phyloP scores from a whole-genome alignment of 2,888 invertebrate genomes.

The Coelopa pilipes region DNA sequence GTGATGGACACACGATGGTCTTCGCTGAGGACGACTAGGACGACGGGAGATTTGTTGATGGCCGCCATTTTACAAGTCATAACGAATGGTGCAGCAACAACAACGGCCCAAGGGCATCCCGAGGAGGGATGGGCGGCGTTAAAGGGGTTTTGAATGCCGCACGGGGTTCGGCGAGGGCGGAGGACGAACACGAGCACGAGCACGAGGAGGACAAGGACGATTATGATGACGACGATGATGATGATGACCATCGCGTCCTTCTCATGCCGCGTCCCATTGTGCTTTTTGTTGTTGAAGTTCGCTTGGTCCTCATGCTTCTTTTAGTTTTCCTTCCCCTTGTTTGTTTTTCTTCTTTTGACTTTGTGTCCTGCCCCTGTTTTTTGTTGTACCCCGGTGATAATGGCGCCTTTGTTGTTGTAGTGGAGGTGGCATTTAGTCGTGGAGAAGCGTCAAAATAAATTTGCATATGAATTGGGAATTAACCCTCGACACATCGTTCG shows the following conservation, averaged over 20 bases:
- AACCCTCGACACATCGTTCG: constrained; percentile 55
- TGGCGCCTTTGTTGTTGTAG: constrained; percentile 31
- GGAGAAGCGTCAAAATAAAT: constrained; percentile 61
- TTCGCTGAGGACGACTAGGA: neutral
- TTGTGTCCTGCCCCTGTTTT: no score
- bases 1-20: no score
- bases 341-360: no score
- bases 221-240: no score
- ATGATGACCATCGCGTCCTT: no score
- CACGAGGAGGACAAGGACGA: no score
- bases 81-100: constrained; percentile 25
- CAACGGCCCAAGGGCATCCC: no score
- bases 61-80: constrained; percentile 26
- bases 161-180: neutral
- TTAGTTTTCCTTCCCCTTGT: no score
- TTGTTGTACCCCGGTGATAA: constrained; percentile 26
- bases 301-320: no score
- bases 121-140: no score
- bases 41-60: constrained; percentile 10
- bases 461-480: constrained; percentile 68
- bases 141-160: no score
- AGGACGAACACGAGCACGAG: neutral
- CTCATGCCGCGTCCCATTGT: constrained; percentile 3
- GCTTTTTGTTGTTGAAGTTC: constrained; percentile 46
- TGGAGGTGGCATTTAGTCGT: no score